Evolutionary conservation across 2,113 vertebrate genomes (phyloP).

Genomic region (Elaphurus davidianus): DNA sequence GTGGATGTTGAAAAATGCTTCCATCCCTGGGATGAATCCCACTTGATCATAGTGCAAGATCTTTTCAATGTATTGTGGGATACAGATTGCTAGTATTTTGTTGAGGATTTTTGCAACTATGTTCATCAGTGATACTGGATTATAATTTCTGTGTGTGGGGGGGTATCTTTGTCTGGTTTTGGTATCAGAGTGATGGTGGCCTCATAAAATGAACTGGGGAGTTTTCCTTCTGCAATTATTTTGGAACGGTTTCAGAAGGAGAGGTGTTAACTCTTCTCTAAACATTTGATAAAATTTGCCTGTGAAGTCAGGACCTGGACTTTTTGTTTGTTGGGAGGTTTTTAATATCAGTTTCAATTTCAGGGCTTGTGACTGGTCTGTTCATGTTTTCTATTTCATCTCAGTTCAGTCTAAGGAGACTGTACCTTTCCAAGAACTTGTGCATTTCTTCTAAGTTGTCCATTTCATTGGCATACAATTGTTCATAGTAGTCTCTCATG

Average conservation of each 20-base stretch:
- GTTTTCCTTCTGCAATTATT: background rate
- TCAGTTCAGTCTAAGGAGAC: background rate
- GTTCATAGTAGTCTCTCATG: background rate
- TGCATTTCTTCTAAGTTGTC: background rate
- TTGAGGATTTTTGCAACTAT: background rate
- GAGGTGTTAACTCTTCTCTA: background rate
- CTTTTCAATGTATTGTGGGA: background rate
- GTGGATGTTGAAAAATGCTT: background rate
- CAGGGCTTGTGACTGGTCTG: background rate
- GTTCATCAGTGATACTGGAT: background rate
- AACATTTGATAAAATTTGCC: background rate
- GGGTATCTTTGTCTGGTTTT: background rate
- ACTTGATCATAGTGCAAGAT: background rate
- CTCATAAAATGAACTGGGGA: background rate
- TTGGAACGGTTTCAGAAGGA: background rate
- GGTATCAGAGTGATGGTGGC: background rate
- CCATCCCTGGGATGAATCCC: background rate
- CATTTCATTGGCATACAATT: background rate
- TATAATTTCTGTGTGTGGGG: background rate
- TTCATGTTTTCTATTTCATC: background rate
- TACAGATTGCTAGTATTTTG: background rate
- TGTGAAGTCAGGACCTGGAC: background rate
- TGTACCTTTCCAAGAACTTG: background rate
- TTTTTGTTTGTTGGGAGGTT: background rate
- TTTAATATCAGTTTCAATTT: background rate